Base-by-base conservation (phyloP, 2,888 invertebrate genomes). In the Lithophane semibrunnea region DNA sequence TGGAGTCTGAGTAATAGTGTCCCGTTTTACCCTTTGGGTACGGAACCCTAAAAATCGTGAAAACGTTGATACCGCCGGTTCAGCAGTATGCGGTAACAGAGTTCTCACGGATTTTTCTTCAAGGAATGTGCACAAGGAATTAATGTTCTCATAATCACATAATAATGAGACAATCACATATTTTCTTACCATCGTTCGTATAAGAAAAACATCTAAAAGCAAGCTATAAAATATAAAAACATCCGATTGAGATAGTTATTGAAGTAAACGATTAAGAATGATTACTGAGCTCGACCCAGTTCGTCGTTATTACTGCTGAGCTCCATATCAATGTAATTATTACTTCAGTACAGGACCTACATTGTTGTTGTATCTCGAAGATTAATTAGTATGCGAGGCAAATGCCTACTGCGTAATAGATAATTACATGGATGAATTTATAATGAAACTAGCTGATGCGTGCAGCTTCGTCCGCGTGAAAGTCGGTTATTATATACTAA, bases 261-360 rank as follows among this genome's bases (percentile, higher is more conserved):
- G 66, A 56, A 81, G 54, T 13, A 16, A 29, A 13, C 65, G 49
- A 61, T 73, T 49, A 58, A 49, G 13, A 73, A 61, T 74, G 12
- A 56, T 73, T 67, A 81, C 29, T 16, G 66, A 74, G 37, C 4
- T 65, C 82, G 74, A 61, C 60, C 75, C 21, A 67, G 81, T 49
- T 81, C 0, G 52, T 16, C 29, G 65, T 42, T 56, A 68, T 47
- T 56, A 42, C 21, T 3, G 47, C 47, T 49, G 3, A 56, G 13
- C 56, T 75, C 42, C 18, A 18, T 24, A 12, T 18, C 29, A 47
- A 37, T 64, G 37, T 52, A 58, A 65, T 54, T 16, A 80, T 80
- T 54, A 29, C 54, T 73, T 29, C 13, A 70, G 10, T 60, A 61
- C 37, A 29, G 65, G 37, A 8, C 37, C 37, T 16, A 9, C 21